Conservation (phyloP, 2,797 vertebrate genomes). For the Pteronotus mesoamericanus region DNA sequence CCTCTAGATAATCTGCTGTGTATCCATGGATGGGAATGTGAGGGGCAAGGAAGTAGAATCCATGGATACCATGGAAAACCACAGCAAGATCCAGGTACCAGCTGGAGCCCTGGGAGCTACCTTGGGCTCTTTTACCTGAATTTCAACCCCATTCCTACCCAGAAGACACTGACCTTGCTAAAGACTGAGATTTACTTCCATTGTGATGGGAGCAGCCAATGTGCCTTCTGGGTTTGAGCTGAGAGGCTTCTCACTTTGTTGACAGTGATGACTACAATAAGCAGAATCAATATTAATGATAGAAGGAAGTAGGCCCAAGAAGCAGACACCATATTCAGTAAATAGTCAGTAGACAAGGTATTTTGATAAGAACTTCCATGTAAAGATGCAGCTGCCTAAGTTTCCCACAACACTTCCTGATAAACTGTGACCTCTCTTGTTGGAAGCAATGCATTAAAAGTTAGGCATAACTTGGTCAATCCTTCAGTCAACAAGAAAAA, state of each 20-base stretch:
- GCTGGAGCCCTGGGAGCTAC: background rate
- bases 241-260: background rate
- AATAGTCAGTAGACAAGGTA: background rate
- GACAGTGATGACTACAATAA: background rate
- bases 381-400: background rate
- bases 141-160: background rate
- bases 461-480: background rate
- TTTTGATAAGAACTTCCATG: background rate
- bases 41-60: background rate
- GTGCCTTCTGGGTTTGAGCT: background rate
- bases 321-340: background rate
- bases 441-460: background rate
- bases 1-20: fast-evolving
- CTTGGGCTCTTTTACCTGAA: background rate
- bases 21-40: background rate
- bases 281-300: background rate
- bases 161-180: background rate
- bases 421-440: background rate
- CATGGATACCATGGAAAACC: fast-evolving
- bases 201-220: background rate
- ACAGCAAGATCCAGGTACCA: background rate
- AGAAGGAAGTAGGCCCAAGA: background rate
- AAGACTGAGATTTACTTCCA: background rate
- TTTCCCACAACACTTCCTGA: background rate
- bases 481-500: background rate